phyloP scores from a whole-genome alignment of 1,140 invertebrate genomes.

The Drosophila ironensis region DNA sequence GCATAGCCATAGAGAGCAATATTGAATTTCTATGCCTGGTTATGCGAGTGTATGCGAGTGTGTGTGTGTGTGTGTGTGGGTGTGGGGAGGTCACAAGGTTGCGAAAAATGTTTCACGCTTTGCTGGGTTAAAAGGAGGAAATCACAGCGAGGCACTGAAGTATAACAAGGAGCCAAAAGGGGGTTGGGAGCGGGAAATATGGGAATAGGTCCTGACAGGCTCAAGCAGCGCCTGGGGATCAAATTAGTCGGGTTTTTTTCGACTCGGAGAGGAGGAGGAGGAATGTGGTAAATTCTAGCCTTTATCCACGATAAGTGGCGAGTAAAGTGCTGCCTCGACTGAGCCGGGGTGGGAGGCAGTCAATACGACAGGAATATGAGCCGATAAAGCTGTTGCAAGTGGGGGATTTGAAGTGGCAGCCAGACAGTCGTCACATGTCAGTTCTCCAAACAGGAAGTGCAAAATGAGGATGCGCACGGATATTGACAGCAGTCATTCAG shows the following conservation, averaged over 20 bases:
- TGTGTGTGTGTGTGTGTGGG: background rate
- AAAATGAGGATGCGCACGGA: conserved; percentile 34
- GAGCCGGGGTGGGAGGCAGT: background rate
- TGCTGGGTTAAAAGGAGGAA: conserved; percentile 38
- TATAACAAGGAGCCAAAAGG: conserved; percentile 19
- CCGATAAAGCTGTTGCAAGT: background rate
- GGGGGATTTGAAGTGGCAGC: conserved; percentile 29
- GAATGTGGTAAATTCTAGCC: conserved; percentile 64
- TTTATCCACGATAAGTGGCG: conserved; percentile 56
- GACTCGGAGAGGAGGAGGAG: no score
- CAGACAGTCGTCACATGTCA: conserved; percentile 60
- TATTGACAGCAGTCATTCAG: conserved; percentile 53
- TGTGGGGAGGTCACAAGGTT: conserved; percentile 60
- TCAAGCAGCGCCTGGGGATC: conserved; percentile 72
- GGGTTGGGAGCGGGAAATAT: background rate
- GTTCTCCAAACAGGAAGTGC: conserved; percentile 44
- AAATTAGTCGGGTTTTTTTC: conserved; percentile 70
- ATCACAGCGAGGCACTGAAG: conserved; percentile 50
- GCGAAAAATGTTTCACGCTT: conserved; percentile 72
- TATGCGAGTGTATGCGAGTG: background rate
- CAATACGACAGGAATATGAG: conserved; percentile 7
- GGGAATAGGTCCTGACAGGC: conserved; percentile 27
- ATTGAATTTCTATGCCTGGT: conserved; percentile 71
- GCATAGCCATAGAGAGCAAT: conserved; percentile 74
- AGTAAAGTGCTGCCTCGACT: conserved; percentile 38